Conservation (phyloP, 2,113 vertebrate genomes). For the Anarrhichthys ocellatus region DNA sequence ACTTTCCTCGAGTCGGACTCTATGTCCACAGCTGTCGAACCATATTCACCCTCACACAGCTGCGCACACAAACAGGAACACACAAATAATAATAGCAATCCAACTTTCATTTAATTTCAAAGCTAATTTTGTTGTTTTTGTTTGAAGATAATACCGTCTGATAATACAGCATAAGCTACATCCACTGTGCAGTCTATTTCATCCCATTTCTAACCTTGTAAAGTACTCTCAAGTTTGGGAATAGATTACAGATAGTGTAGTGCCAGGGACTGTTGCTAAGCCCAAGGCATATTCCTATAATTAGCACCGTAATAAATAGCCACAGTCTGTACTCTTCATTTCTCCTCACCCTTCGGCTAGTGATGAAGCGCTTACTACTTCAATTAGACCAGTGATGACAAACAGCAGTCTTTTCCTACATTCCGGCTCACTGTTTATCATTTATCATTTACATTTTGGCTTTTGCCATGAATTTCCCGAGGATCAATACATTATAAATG, state of each 20-base stretch:
- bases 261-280: constrained; percentile 69
- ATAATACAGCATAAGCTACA: constrained; percentile 53
- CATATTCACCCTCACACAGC: constrained; percentile 56
- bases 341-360: constrained; percentile 55
- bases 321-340: constrained; percentile 63
- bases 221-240: constrained; percentile 60
- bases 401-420: constrained; percentile 33
- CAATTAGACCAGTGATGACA: constrained; percentile 63
- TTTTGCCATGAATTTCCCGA: constrained; percentile 5
- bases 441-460: constrained; percentile 7
- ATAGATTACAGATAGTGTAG: constrained; percentile 56
- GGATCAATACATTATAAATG: constrained; percentile 17
- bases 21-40: constrained; percentile 68
- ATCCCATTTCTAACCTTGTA: constrained; percentile 42
- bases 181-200: constrained; percentile 25
- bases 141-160: constrained; percentile 35
- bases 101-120: constrained; percentile 49
- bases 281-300: constrained; percentile 74
- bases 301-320: constrained; percentile 72
- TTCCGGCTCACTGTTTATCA: constrained; percentile 26
- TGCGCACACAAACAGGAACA: constrained; percentile 8
- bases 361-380: constrained; percentile 61
- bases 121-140: constrained; percentile 61
- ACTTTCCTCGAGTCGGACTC: constrained; percentile 55
- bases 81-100: constrained; percentile 55